Base-by-base conservation (phyloP, 2,797 vertebrate species). In the Sebastes nivosus region DNA sequence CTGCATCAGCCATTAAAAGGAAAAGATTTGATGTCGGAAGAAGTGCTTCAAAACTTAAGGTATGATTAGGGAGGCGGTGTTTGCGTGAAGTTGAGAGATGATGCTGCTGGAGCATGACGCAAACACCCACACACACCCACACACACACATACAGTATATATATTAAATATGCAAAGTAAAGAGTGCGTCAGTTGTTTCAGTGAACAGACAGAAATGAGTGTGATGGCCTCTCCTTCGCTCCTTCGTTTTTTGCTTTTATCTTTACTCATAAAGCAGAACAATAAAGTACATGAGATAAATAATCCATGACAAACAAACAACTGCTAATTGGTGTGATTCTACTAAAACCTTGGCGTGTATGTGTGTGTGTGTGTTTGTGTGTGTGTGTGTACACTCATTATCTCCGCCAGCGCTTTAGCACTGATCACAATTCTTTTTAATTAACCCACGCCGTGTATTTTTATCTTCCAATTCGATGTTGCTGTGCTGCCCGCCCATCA, bases 371-470 rank as follows among this genome's bases (percentile, higher is more conserved):
- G 54, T 22, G 25, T 76, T 29, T 34, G 36, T 14, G 36, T 38
- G 59, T 46, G 24, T 24, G 67, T 14, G 36, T 38, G 59, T 46
- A 22, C n/a, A 38, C 74, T 94, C 76, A 87, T 92, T 90, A 93
- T 93, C 63, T 84, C 73, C 2, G 4, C 57, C 72, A 38, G 76
- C 12, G 50, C 75, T 87, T 74, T 60, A 78, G 72, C 78, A 70
- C 79, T 76, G 75, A 93, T 90, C 83, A 77, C 85, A 82, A 74
- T 77, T 87, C 75, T 81, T 88, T 80, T 93, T 93, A 93, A 95
- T 93, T 90, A 94, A 83, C 87, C 87, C 75, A 80, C 76, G 16
- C 68, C 0, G 72, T 54, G 75, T 86, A 83, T 92, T 93, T 92
- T 90, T 88, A 87, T 89, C 79, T 77, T 29, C 4, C 54, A 18